Base-by-base conservation (phyloP, 2,888 invertebrate species). In the Drosophila rellima region DNA sequence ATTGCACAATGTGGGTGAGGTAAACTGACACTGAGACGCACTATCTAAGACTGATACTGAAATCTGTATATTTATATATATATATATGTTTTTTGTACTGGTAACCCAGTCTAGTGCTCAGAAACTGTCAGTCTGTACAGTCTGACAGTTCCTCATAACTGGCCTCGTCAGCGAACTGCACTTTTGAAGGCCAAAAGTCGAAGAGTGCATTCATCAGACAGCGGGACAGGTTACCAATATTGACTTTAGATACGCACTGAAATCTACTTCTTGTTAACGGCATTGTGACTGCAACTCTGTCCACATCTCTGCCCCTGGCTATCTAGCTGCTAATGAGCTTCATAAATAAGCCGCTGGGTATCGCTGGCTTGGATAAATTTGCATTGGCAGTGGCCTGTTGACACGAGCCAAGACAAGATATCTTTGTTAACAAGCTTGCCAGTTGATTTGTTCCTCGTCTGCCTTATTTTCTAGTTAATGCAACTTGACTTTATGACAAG, bases 181-280 rank as follows among this genome's bases (percentile, higher is more conserved):
- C 55, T 59, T 79, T 80, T 84, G 82, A 84, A 82, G 82, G 82
- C 82, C 82, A 82, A 82, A 72, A 71, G 67, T 47, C 76, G 47
- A 73, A 77, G 74, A 78, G 75, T 73, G 78, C 73, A 70, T 76
- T 75, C 57, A 52, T 64, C 48, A 33, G 56, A 37, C 29, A 56
- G 45, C 45, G 31, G 31, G 67, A 67, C 63, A 67, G 62, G 17
- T 47, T 26, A 29, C 69, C 65, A 72, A 74, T 84, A 79, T 84
- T 84, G 85, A 85, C 78, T 76, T 60, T 65, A 80, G 83, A 84
- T 82, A 80, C 73, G 65, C 61, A 42, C 8, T 60, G 73, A 57
- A 62, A 68, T 70, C 65, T 66, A 64, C 67, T 82, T 80, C 78
- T 79, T 61, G 76, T 51, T 82, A 84, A 80, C 80, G 74, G 80